Evolutionary conservation across 53 echinoderm and acorn worm species (phyloP).

Genomic region (Apostichopus leukothele): DNA sequence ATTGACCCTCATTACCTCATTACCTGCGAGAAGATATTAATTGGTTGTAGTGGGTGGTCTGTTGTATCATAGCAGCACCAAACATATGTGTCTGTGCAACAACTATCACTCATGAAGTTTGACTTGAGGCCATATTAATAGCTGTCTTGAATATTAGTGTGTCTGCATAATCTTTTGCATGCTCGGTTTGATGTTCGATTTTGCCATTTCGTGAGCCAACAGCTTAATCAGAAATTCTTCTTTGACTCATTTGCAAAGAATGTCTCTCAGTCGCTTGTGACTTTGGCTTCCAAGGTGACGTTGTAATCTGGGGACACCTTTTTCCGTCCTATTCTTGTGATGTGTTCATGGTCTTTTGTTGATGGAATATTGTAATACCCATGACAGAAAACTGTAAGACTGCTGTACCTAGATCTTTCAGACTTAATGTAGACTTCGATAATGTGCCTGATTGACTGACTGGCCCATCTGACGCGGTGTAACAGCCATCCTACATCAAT

Average conservation of each 20-base stretch:
- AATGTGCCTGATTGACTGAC: background rate
- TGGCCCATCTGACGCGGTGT: background rate
- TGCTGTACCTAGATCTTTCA: background rate
- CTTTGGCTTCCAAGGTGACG: no score
- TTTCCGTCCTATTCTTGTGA: background rate
- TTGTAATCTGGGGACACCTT: background rate
- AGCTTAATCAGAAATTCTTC: background rate
- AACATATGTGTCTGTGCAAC: no score
- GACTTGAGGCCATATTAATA: background rate
- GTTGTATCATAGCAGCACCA: no score
- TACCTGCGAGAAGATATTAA: no score
- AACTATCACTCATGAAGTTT: no score
- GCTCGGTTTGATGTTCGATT: background rate
- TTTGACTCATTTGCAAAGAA: no score
- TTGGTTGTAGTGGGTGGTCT: no score
- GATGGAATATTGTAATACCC: background rate
- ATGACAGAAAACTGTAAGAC: background rate
- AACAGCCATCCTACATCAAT: conserved; percentile 66
- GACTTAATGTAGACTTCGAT: background rate
- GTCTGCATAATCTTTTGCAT: background rate
- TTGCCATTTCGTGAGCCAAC: background rate
- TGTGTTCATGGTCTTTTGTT: conserved; percentile 27
- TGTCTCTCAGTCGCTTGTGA: no score
- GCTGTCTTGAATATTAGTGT: conserved; percentile 25
- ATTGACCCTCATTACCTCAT: no score